A percentile compares a stretch with the other conserved stretches of the same genome.
phyloP scores from a whole-genome alignment of 1,140 invertebrate genomes.

The Drosophila gunungcola region DNA sequence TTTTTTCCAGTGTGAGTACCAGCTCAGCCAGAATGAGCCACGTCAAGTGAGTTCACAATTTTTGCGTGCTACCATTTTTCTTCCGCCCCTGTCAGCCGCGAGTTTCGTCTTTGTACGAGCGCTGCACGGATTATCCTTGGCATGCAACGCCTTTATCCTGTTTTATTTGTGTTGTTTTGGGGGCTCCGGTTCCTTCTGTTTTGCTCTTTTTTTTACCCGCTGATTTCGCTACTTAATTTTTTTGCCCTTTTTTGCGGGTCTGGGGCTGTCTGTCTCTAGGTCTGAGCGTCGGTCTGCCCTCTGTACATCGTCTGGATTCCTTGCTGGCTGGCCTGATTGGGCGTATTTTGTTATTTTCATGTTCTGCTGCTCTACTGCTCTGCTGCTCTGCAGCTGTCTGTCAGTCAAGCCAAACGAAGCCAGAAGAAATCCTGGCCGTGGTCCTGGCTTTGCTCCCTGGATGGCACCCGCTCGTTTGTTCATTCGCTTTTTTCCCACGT shows the following conservation, averaged over 20 bases:
- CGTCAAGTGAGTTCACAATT: conserved; percentile 83
- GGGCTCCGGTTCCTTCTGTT: conserved; percentile 18
- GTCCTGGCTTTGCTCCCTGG: conserved; percentile 26
- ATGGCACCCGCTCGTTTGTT: conserved; percentile 54
- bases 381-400: conserved; percentile 31
- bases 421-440: conserved; percentile 34
- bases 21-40: conserved; percentile 75
- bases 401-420: conserved; percentile 65
- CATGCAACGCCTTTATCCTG: conserved; percentile 82
- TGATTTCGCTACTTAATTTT: conserved; percentile 82
- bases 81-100: conserved; percentile 47
- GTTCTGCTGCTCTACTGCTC: conserved; percentile 39
- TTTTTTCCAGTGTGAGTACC: conserved; percentile 16
- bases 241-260: conserved; percentile 54
- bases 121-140: conserved; percentile 73
- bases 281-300: conserved; percentile 30
- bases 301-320: conserved; percentile 60
- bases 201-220: conserved; percentile 55
- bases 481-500: conserved; percentile 70
- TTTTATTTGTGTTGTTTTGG: conserved; percentile 73
- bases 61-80: conserved; percentile 82
- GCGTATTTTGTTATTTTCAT: conserved; percentile 82
- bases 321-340: conserved; percentile 72
- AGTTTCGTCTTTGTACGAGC: conserved; percentile 19
- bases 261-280: conserved; percentile 35